Conservation (phyloP, 2,113 vertebrate species). For the Monopterus albus region DNA sequence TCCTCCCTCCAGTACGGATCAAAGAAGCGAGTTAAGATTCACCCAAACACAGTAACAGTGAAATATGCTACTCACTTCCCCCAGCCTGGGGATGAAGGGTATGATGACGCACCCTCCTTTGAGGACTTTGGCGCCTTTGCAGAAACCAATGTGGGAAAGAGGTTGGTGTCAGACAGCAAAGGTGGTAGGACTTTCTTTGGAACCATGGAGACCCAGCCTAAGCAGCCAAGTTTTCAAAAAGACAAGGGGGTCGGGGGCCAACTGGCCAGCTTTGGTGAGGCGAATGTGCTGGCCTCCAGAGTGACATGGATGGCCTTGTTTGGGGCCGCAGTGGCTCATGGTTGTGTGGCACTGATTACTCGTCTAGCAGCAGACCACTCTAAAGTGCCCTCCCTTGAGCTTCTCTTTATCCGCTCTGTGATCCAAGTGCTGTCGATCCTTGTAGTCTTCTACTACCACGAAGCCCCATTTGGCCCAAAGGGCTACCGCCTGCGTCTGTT, state of each 20-base stretch:
- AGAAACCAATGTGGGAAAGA: slow-evolving; percentile 89
- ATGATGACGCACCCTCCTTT: slow-evolving; percentile 88
- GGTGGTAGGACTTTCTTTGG: slow-evolving; percentile 91
- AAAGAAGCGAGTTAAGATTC: slow-evolving; percentile 97
- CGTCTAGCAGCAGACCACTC: slow-evolving; percentile 93
- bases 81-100: slow-evolving; percentile 92
- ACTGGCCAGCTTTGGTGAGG: slow-evolving; percentile 88
- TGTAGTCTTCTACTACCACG: slow-evolving; percentile 92
- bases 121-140: slow-evolving; percentile 89
- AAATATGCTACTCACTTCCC: slow-evolving; percentile 96
- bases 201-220: slow-evolving; percentile 85
- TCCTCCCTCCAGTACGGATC: slow-evolving; percentile 85
- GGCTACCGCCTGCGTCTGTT: slow-evolving; percentile 93
- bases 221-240: slow-evolving; percentile 74
- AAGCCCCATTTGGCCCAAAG: slow-evolving; percentile 94
- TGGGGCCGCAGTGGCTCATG: slow-evolving; percentile 92
- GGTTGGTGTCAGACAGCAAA: slow-evolving; percentile 84
- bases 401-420: slow-evolving; percentile 97
- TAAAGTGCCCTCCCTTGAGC: slow-evolving; percentile 96
- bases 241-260: slow-evolving; percentile 82
- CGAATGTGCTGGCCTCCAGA: slow-evolving; percentile 87
- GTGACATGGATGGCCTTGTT: slow-evolving; percentile 95
- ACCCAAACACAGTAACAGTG: slow-evolving; percentile 94
- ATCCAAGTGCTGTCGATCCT: slow-evolving; percentile 93
- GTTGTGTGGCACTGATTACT: slow-evolving; percentile 95